These are phyloP conservation scores for Himalopsyche anomala DNA, from an alignment of 2,888 invertebrate genomes.

Conservation along the genomic window DNA sequence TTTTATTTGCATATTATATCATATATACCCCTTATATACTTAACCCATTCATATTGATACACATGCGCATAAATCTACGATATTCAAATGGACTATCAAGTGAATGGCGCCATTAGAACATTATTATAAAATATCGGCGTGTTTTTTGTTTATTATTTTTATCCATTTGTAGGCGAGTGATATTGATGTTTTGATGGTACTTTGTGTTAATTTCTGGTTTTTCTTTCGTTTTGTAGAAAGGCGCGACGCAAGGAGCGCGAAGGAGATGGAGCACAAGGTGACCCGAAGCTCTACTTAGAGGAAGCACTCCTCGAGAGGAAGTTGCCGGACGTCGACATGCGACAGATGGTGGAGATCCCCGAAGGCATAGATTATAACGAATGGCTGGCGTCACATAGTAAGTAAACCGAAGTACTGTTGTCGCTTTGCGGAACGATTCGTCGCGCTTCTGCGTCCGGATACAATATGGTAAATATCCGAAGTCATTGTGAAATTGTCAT, in stretches of 20 bases:
- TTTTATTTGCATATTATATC: too few species aligned
- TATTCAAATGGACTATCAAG: too few species aligned
- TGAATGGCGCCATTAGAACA: too few species aligned
- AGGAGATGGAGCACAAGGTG: slow-evolving; percentile 83
- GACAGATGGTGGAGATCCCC: slow-evolving; percentile 95
- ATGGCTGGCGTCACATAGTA: slow-evolving; percentile 99
- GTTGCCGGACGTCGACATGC: slow-evolving; percentile 95
- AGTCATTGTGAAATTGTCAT: neutral
- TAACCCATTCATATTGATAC: too few species aligned
- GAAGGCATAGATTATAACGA: slow-evolving; percentile 98
- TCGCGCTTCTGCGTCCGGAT: too few species aligned
- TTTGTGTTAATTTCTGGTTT: slow-evolving; percentile 24
- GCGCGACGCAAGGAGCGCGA: slow-evolving; percentile 98
- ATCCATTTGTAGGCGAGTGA: neutral
- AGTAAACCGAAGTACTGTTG: slow-evolving; percentile 70
- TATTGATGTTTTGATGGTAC: neutral
- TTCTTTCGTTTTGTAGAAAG: slow-evolving; percentile 83
- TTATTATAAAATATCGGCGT: too few species aligned
- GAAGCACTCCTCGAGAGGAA: slow-evolving; percentile 95
- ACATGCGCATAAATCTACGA: too few species aligned
- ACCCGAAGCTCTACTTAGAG: slow-evolving; percentile 96
- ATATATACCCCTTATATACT: too few species aligned
- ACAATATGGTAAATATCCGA: too few species aligned
- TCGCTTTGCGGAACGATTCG: neutral
- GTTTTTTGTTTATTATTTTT: too few species aligned